A percentile compares a stretch with the other conserved stretches of the same genome.
Evolutionary conservation across 2,797 vertebrate genomes (phyloP).

Genomic region (Pachyuromys duprasi): DNA sequence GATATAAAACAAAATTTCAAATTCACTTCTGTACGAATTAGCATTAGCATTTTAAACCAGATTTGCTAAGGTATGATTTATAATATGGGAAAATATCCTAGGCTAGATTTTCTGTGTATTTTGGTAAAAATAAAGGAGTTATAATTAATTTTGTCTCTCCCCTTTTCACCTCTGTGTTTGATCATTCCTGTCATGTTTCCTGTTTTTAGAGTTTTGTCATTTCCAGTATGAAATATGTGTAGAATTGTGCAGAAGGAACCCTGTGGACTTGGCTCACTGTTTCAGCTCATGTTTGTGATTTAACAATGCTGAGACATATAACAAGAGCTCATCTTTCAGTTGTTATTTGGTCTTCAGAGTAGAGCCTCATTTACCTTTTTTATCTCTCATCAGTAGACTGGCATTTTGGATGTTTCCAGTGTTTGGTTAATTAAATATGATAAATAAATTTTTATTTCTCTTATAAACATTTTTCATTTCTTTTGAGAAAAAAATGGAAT

Average conservation of each 20-base stretch:
- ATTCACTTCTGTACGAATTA: not conserved
- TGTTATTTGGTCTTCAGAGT: not conserved
- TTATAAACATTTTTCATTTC: conserved; percentile 34
- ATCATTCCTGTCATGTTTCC: not conserved
- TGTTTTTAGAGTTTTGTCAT: not conserved
- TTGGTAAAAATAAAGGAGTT: not conserved
- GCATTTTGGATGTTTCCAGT: conserved; percentile 6
- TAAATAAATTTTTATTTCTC: not conserved
- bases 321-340: not conserved
- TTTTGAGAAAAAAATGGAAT: not conserved
- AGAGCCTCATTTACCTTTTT: not conserved
- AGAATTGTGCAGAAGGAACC: not conserved
- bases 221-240: not conserved
- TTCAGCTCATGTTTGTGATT: not conserved
- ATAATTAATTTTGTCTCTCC: not conserved
- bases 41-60: not conserved
- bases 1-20: not conserved
- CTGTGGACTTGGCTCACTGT: not conserved
- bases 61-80: not conserved
- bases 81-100: not conserved
- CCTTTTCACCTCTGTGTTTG: not conserved
- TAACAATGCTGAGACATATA: not conserved
- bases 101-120: not conserved
- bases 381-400: not conserved
- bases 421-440: conserved; percentile 37